Conservation (phyloP, 2,888 invertebrate genomes). For the Ischnura elegans region DNA sequence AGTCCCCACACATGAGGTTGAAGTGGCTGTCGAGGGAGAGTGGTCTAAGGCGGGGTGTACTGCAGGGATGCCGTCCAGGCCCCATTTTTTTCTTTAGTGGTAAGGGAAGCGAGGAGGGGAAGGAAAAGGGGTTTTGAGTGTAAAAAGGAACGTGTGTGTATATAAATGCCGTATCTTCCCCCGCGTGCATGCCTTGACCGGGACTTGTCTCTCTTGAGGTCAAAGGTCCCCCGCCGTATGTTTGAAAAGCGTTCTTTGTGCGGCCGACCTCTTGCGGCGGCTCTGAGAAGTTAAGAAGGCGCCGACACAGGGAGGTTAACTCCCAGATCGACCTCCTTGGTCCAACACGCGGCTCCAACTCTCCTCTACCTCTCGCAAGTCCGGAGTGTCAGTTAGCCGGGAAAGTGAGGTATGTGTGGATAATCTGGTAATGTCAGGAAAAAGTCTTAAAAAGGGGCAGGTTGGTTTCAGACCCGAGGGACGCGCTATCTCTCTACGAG, state of each 20-base stretch:
- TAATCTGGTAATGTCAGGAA: too few species aligned
- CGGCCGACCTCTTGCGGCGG: neutral
- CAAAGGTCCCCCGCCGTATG: neutral
- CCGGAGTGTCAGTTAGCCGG: too few species aligned
- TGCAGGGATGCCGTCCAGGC: neutral
- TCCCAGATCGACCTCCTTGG: neutral
- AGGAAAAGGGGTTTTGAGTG: neutral
- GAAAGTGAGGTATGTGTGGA: too few species aligned
- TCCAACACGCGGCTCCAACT: neutral
- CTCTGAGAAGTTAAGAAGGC: neutral
- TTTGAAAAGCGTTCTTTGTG: neutral
- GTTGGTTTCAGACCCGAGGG: too few species aligned
- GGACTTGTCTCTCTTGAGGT: neutral
- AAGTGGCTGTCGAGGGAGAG: neutral
- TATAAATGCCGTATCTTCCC: neutral
- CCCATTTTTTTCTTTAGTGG: neutral
- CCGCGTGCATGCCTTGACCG: neutral
- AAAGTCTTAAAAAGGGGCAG: too few species aligned
- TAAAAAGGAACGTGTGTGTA: neutral
- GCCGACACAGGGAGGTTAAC: neutral
- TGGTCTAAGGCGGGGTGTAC: neutral
- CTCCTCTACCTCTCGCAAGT: neutral
- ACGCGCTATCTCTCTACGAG: too few species aligned
- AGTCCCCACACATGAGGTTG: neutral
- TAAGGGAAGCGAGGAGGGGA: neutral